These are phyloP conservation scores for Gymnoscopelus microlampas DNA, from an alignment of 2,797 vertebrate species.

Conservation along the genomic window DNA sequence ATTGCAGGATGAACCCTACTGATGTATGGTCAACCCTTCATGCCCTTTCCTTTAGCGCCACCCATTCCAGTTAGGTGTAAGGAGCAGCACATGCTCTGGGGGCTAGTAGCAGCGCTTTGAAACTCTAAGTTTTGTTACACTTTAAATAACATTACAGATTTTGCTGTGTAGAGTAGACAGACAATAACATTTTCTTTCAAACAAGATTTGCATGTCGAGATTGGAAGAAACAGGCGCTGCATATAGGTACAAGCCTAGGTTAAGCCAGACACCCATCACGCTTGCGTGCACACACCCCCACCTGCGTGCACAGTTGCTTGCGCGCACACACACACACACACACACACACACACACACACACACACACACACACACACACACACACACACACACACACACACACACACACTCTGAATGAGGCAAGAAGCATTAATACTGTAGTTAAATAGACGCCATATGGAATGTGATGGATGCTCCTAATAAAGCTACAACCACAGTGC, in stretches of 20 bases:
- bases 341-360: background rate
- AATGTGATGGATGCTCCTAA: conserved; percentile 45
- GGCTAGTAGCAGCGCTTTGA: too few relatives aligned
- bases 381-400: background rate
- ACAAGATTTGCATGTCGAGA: too few relatives aligned
- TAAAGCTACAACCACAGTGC: conserved; percentile 28
- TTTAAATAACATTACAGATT: background rate
- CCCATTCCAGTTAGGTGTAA: too few relatives aligned
- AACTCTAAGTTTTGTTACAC: too few relatives aligned
- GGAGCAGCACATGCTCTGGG: too few relatives aligned
- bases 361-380: background rate
- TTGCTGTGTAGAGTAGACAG: background rate
- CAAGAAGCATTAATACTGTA: conserved; percentile 14
- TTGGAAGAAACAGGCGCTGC: background rate
- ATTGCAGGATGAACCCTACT: too few relatives aligned
- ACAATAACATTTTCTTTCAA: too few relatives aligned
- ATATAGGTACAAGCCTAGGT: background rate
- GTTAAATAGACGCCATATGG: background rate
- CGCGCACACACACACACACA: background rate
- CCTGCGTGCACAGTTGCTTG: too few relatives aligned
- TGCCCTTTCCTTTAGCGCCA: too few relatives aligned
- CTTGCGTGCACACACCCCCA: background rate
- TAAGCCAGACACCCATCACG: background rate
- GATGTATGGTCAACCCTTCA: too few relatives aligned
- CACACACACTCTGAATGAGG: conserved; percentile 8